These are phyloP conservation scores for Halocynthia roretzi DNA, from an alignment of 23 tunicate genomes.

Conservation along the genomic window DNA sequence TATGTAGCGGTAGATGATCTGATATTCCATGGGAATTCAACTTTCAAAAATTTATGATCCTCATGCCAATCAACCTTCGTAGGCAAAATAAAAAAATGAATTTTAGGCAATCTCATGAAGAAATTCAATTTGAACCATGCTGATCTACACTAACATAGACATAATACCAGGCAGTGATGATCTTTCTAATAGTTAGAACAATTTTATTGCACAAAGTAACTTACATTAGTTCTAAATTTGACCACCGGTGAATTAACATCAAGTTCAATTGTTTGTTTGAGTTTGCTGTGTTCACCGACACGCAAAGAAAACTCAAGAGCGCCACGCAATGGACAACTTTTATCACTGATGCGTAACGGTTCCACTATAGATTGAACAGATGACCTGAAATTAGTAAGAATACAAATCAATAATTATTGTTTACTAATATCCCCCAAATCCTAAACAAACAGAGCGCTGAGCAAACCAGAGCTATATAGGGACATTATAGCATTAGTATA, in stretches of 20 bases:
- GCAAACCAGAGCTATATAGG: too few species aligned
- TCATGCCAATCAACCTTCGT: conserved; percentile 50
- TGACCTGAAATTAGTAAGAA: not conserved
- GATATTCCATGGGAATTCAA: conserved; percentile 53
- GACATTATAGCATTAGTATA: not conserved
- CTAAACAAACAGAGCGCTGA: not conserved
- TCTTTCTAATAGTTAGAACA: too few species aligned
- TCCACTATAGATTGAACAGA: conserved; percentile 13
- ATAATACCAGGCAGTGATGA: too few species aligned
- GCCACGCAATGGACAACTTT: not conserved
- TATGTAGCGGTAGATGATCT: conserved; percentile 22
- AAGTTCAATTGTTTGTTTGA: conserved; percentile 32
- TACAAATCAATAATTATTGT: not conserved
- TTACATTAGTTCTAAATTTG: conserved; percentile 32
- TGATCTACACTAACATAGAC: too few species aligned
- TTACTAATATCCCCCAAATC: too few species aligned
- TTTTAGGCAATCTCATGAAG: not conserved
- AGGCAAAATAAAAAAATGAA: not conserved
- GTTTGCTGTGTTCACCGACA: conserved; percentile 27
- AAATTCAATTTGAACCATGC: too few species aligned
- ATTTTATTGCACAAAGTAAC: not conserved
- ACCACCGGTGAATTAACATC: conserved; percentile 31
- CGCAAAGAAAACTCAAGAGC: conserved; percentile 10
- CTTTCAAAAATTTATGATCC: conserved; percentile 49
- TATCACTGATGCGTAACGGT: conserved; percentile 11